Evolutionary conservation across 2,888 invertebrate species (phyloP), one percentile per base, ranked within the genome.

Genomic region (Polydrusus pterygomalis): DNA sequence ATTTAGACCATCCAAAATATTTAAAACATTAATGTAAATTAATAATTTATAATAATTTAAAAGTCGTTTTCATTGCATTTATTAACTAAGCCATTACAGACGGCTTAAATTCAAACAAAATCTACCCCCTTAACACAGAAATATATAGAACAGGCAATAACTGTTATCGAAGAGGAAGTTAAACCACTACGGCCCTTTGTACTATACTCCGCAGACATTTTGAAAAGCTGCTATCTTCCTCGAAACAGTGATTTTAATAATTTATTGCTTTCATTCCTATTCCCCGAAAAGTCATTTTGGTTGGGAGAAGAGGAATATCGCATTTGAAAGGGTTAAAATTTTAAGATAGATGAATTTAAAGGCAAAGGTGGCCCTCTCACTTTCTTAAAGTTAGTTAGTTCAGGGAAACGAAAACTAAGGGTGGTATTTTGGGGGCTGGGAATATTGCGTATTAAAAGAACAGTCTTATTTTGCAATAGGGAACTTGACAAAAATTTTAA

Each of bases 181-280:
- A 38, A 49, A 67, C 67, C 67, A 67, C 67, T 67, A 67, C 38
- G 62, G 49, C 62, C 70, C 62, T 70, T 70, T 70, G 45, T 62
- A 70, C 20, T 62, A 60, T 60, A 15, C 69, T 40, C 34, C 30
- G 60, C 15, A 69, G 69, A 69, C 69, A 69, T 69, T 69, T 51
- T 56, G 56, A 56, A 69, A 69, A 60, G 69, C 70, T 60, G 43
- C 70, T 70, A 70, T 70, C 70, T 60, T 60, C 43, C 45, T 34
- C 30, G 60, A 62, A 70, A 62, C 58, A 58, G 70, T 60, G 70
- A 70, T 70, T 70, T 70, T 70, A 70, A 70, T 70, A 70, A 70
- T 70, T 70, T 70, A 70, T 70, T 49, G 62, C 54, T 51, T 43
- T 43, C 25, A 20, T 43, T 67, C 51, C 25, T 49, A 30, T 54